Evolutionary conservation across 2,797 vertebrate genomes (phyloP), one percentile per base, ranked within the genome.

Genomic region (Chaetophractus vellerosus): DNA sequence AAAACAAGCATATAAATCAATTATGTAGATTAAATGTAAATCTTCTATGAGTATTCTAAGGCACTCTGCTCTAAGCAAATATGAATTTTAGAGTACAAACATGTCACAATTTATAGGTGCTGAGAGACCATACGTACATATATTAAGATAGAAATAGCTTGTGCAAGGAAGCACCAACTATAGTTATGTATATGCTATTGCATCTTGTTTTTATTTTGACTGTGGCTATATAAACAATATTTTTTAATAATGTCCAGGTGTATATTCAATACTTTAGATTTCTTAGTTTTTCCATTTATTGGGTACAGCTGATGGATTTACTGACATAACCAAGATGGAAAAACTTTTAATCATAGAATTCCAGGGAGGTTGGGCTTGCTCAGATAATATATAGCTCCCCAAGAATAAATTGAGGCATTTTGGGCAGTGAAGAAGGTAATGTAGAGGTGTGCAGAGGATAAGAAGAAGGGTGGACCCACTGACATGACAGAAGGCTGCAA

Each of bases 341-440:
- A 88, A 71, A 87, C 71, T 76, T 90, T 69, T 92, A 72, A 84
- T 75, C 48, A 66, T 57, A 88, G 95, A 76, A 64, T 92, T 96
- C 38, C 45, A 91, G 11, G 12, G 38, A 93, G 28, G 5, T 71
- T 82, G 61, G 28, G 19, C 45, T 50, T 79, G 2, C 18, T 55
- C 72, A 59, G 24, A 5, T 86, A 48, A 80, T 71, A 50, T 64
- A 31, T 19, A 78, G 2, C 19, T 50, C 38, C 31, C 21, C 74
- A 50, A 71, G 36, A 69, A 63, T 88, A 71, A 91, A 31, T 55
- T 59, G 18, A 41, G 19, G 31, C 2, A 18, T 21, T 31, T 15
- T 50, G 68, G 63, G 28, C 24, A 26, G 1, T 16, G 18, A 3
- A 11, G 45, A 52, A n/a, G 16, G 28, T 12, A 45, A 52, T 3